phyloP scores from a whole-genome alignment of 2,888 invertebrate species.

The Oegoconia quadripuncta region DNA sequence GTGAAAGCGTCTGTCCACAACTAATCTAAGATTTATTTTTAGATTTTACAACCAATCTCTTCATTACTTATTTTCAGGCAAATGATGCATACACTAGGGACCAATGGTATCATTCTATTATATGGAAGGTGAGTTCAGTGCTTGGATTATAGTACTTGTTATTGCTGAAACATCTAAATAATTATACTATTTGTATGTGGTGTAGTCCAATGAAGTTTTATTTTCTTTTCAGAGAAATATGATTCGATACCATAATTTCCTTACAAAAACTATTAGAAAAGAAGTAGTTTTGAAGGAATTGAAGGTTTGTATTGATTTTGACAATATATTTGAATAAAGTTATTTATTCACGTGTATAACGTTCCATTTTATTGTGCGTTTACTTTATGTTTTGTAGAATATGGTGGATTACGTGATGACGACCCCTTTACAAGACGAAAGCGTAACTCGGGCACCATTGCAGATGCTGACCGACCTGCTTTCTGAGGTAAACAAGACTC shows the following conservation, averaged over 20 bases:
- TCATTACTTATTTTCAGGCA: constrained; percentile 83
- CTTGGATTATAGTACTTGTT: constrained; percentile 5
- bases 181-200: too few species aligned
- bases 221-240: constrained; percentile 84
- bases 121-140: constrained; percentile 83
- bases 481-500: constrained; percentile 65
- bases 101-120: constrained; percentile 89
- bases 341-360: not conserved
- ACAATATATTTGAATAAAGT: too few species aligned
- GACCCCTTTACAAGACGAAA: constrained; percentile 87
- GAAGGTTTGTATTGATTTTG: constrained; percentile 72
- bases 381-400: constrained; percentile 72
- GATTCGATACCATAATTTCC: constrained; percentile 84
- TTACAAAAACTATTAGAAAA: constrained; percentile 82
- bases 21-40: too few species aligned
- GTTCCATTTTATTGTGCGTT: not conserved
- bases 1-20: too few species aligned
- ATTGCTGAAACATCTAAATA: too few species aligned
- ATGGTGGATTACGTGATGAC: constrained; percentile 87
- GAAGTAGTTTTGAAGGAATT: constrained; percentile 87
- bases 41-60: too few species aligned
- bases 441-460: constrained; percentile 84
- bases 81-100: constrained; percentile 88
- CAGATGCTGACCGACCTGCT: constrained; percentile 86
- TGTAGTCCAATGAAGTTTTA: not conserved